A percentile compares a stretch with the other conserved stretches of the same genome.
Conservation (phyloP, 2,113 vertebrate species). For the Microtus ochrogaster region DNA sequence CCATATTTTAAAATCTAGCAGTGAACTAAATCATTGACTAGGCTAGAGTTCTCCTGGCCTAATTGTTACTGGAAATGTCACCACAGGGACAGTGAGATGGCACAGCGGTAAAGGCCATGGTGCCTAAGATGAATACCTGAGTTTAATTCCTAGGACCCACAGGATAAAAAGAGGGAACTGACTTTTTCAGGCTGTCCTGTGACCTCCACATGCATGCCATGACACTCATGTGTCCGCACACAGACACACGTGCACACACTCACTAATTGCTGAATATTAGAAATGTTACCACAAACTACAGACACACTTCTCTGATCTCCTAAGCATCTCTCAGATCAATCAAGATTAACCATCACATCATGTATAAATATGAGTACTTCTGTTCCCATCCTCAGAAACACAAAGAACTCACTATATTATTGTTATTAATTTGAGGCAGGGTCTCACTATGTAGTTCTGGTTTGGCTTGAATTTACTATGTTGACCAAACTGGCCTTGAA, state of each 20-base stretch:
- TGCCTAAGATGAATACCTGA: neutral
- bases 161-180: too few relatives aligned
- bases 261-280: neutral
- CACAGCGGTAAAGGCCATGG: neutral
- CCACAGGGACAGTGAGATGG: neutral
- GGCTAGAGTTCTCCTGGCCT: neutral
- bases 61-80: neutral
- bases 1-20: neutral
- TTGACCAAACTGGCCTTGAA: too few relatives aligned
- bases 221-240: too few relatives aligned
- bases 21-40: neutral
- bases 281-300: neutral
- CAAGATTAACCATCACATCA: neutral
- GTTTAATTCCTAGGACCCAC: too few relatives aligned
- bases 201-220: too few relatives aligned
- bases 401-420: neutral
- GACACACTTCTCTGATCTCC: neutral
- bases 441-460: too few relatives aligned
- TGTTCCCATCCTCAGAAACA: neutral
- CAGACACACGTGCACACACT: neutral
- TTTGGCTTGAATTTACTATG: too few relatives aligned
- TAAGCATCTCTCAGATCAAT: neutral
- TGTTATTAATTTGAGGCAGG: too few relatives aligned
- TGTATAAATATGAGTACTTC: neutral
- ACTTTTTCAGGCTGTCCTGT: too few relatives aligned